phyloP scores from a whole-genome alignment of 2,113 vertebrate species.

The Myrmecophaga tridactyla region DNA sequence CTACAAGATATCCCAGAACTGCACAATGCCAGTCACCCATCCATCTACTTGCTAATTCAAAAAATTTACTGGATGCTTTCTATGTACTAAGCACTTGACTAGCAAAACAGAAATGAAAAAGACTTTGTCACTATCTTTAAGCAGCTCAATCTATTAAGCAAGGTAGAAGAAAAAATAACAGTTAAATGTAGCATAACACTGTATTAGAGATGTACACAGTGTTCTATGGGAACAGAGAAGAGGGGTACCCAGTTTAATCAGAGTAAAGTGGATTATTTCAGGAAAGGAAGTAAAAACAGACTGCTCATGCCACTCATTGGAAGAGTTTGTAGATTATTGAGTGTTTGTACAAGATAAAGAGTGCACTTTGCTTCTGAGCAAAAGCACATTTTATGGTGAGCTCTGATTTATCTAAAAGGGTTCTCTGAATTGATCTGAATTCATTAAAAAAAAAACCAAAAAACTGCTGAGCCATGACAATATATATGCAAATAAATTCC shows the following conservation, averaged over 20 bases:
- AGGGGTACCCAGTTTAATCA: background rate
- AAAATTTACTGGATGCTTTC: background rate
- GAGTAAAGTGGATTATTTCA: background rate
- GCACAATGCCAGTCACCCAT: background rate
- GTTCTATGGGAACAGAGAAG: background rate
- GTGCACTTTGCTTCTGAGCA: background rate
- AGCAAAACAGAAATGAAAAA: background rate
- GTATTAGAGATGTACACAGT: background rate
- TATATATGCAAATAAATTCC: background rate
- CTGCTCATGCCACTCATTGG: background rate
- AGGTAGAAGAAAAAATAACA: background rate
- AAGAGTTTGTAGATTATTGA: background rate
- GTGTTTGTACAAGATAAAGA: background rate
- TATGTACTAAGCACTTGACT: background rate
- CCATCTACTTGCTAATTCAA: background rate
- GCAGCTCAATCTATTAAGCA: background rate
- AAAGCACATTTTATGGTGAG: conserved; percentile 8
- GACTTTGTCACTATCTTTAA: background rate
- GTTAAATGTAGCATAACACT: background rate
- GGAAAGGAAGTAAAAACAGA: conserved; percentile 7
- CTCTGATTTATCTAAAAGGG: conserved; percentile 27
- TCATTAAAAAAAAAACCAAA: background rate
- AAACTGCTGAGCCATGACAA: background rate
- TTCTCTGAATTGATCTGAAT: conserved; percentile 1
- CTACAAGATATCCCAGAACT: background rate